Evolutionary conservation across 2,113 vertebrate genomes (phyloP), one percentile per base, ranked within the genome.

Genomic region (Oreochromis aureus): DNA sequence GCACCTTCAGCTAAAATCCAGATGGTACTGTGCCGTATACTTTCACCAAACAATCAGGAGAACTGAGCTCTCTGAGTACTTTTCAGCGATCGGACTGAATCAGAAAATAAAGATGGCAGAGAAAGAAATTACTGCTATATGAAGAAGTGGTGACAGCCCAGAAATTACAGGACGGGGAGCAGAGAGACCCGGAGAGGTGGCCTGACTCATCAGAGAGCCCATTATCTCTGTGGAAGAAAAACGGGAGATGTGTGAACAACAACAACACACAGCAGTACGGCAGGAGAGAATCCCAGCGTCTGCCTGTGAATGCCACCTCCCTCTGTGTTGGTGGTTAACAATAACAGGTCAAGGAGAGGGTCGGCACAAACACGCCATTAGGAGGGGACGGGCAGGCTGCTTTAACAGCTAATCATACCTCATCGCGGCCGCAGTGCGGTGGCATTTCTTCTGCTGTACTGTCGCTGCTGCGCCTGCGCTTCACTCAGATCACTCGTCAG

Each of bases 141-240:
- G 15, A 73, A 48, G 46, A 53, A 56, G 34, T 5, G 7, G 46
- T 4, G 53, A 44, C 30, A 15, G 82, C 66, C 18, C 27, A 27
- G 61, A 80, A 12, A 34, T 24, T 5, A 80, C 56, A 54, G 12
- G 53, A 69, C n/a, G 10, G 34, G 13, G 55, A 51, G 19, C 34
- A 12, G 61, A 44, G 13, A 54, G 78, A 73, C 12, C 7, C 7
- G 7, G 79, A 32, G 84, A 80, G 63, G 11, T 16, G 53, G 41
- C 41, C 6, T 6, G 80, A 15, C 78, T 89, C 82, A 71, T 86
- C 84, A 61, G 1, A 87, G 61, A 89, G 61, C 19, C 80, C 36
- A 84, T 89, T 88, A 89, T 89, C 85, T 87, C 55, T 69, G 80
- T 27, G 56, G 83, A 90, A 15, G 63, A 69, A 83, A 69, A 55